Conservation (phyloP, 2,113 vertebrate genomes). For the Alligator sinensis region DNA sequence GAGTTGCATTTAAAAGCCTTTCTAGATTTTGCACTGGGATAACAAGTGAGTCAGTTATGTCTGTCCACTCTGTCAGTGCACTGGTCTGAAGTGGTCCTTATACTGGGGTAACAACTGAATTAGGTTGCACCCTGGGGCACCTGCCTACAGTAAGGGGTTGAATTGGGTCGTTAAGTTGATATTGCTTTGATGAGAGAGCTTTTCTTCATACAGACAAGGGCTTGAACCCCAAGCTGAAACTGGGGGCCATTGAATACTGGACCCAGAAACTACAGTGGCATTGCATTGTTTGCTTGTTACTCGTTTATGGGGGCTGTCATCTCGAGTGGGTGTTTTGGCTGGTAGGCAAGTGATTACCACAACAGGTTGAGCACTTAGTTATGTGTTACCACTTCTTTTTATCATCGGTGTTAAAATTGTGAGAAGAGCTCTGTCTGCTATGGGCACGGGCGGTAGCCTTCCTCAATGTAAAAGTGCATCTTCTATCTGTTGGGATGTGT, state of each 20-base stretch:
- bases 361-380: rapidly evolving
- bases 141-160: rapidly evolving
- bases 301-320: rapidly evolving
- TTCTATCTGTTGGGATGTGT: neutral
- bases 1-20: neutral
- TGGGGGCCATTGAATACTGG: neutral
- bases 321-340: rapidly evolving
- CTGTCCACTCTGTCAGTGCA: rapidly evolving
- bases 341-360: neutral
- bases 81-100: neutral
- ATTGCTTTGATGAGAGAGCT: neutral
- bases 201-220: rapidly evolving
- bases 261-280: rapidly evolving
- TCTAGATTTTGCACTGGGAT: neutral
- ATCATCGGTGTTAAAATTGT: neutral
- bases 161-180: neutral
- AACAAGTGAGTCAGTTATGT: neutral
- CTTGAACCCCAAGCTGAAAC: neutral
- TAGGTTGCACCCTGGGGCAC: neutral
- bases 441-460: neutral
- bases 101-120: neutral
- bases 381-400: too few relatives aligned
- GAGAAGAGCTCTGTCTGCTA: neutral
- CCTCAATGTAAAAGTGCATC: too few relatives aligned
- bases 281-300: neutral